Conservation (phyloP, 2,113 vertebrate genomes). For the Phocoena sinus region DNA sequence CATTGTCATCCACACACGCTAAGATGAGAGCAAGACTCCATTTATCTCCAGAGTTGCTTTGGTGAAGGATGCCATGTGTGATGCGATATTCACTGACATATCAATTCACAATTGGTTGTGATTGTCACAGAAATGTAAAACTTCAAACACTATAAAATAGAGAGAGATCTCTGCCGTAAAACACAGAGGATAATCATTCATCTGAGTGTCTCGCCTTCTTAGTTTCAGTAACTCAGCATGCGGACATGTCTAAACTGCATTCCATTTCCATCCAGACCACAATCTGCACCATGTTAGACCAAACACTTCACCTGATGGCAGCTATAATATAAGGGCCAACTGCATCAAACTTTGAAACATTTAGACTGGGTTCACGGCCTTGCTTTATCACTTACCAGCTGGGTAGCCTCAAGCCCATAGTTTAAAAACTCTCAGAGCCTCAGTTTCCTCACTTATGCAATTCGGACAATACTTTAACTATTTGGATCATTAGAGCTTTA, state of each 20-base stretch:
- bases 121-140: slow-evolving; percentile 36
- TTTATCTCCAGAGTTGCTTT: neutral
- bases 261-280: neutral
- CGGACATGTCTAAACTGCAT: neutral
- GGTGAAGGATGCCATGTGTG: neutral
- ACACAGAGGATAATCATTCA: neutral
- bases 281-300: neutral
- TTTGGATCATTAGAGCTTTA: neutral
- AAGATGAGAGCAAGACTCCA: neutral
- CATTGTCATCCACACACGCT: neutral
- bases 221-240: neutral
- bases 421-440: neutral
- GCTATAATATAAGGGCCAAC: neutral
- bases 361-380: neutral
- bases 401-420: neutral
- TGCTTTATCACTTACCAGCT: neutral
- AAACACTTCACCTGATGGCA: neutral
- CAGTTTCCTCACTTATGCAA: neutral
- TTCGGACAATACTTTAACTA: neutral
- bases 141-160: neutral
- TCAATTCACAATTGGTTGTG: neutral
- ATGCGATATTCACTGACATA: neutral
- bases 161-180: neutral
- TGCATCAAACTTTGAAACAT: neutral
- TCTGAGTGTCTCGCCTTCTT: neutral